Conservation (phyloP, 2,113 vertebrate species). For the Syrrhaptes paradoxus region DNA sequence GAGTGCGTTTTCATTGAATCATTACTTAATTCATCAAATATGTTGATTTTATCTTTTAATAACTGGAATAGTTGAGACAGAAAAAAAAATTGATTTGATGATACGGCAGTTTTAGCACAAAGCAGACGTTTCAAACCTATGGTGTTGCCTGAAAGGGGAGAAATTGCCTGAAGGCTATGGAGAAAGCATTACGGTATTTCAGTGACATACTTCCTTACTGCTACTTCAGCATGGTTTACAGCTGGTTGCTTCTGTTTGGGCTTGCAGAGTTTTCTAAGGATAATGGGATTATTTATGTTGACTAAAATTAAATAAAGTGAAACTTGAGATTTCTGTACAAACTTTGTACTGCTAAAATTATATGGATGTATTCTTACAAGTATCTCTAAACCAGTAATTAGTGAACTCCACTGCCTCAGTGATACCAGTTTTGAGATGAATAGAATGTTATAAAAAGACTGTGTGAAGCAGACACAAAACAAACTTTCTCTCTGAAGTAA, state of each 20-base stretch:
- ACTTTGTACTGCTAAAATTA: not conserved
- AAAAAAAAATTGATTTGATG: not conserved
- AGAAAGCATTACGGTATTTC: not conserved
- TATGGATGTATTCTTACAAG: not conserved
- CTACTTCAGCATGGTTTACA: not conserved
- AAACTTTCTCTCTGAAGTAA: not conserved
- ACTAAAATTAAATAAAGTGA: not conserved
- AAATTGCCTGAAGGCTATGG: not conserved
- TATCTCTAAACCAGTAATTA: not conserved
- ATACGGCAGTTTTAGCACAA: not conserved
- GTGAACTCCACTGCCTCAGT: not conserved
- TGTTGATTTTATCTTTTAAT: slow-evolving; percentile 55
- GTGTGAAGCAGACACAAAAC: not conserved
- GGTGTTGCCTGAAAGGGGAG: not conserved
- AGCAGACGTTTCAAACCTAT: slow-evolving; percentile 37
- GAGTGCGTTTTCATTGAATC: slow-evolving; percentile 16
- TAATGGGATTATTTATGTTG: not conserved
- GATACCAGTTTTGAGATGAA: not conserved
- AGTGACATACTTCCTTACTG: not conserved
- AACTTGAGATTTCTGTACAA: not conserved
- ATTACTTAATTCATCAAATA: slow-evolving; percentile 20
- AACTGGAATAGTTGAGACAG: not conserved
- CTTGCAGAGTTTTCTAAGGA: not conserved
- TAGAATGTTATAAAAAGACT: not conserved
- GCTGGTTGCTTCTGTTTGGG: slow-evolving; percentile 11